These are phyloP conservation scores for Steromphala cineraria DNA, from an alignment of 2,888 invertebrate species.

Conservation along the genomic window DNA sequence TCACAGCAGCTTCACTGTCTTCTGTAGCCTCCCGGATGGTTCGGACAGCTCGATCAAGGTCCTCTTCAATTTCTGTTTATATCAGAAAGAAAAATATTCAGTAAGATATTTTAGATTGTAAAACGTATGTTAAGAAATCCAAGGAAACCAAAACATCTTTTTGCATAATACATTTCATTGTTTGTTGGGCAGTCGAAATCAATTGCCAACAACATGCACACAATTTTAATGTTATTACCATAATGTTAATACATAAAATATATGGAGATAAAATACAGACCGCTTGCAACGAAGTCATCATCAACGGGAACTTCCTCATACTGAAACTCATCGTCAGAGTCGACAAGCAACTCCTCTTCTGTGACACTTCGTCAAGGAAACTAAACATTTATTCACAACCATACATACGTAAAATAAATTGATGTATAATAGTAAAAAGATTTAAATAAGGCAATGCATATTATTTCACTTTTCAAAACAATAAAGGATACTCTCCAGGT, in stretches of 20 bases:
- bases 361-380: background rate
- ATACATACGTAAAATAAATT: no score
- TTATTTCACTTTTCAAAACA: background rate
- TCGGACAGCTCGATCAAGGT: conserved; percentile 70
- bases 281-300: conserved; percentile 68
- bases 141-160: no score
- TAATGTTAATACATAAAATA: background rate
- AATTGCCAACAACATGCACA: no score
- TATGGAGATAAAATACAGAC: conserved; percentile 44
- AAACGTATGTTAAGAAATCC: no score
- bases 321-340: conserved; percentile 70
- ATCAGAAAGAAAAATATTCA: background rate
- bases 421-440: no score
- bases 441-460: no score
- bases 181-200: no score
- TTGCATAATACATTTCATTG: no score
- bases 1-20: conserved; percentile 62
- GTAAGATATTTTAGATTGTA: no score
- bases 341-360: conserved; percentile 69
- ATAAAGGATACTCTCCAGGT: conserved; percentile 68
- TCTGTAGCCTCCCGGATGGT: conserved; percentile 69
- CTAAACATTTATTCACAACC: no score
- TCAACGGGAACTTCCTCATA: conserved; percentile 75
- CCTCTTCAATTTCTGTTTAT: conserved; percentile 68
- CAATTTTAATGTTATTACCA: background rate